Conservation (phyloP, 2,797 vertebrate genomes). For the Macropus fuliginosus region DNA sequence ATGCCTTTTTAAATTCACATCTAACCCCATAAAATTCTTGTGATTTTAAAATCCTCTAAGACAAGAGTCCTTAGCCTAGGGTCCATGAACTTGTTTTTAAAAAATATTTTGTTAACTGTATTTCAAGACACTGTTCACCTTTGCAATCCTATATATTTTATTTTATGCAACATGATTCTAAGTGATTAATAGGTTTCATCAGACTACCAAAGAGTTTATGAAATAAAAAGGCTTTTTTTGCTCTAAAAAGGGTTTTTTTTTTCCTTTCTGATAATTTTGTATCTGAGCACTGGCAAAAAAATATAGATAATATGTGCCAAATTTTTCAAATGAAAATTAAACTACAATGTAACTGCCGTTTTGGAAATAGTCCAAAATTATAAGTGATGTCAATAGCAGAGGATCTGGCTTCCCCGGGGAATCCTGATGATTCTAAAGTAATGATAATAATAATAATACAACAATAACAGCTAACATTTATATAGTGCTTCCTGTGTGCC, state of each 20-base stretch:
- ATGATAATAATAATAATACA: no score
- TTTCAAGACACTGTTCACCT: neutral
- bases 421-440: no score
- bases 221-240: neutral
- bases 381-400: neutral
- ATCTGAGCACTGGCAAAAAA: neutral
- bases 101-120: neutral
- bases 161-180: neutral
- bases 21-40: neutral
- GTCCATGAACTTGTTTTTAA: neutral
- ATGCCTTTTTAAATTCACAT: neutral
- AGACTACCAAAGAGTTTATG: neutral
- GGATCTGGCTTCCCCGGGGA: neutral
- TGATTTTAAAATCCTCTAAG: neutral
- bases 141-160: neutral
- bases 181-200: neutral
- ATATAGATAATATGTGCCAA: neutral
- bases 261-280: neutral
- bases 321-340: neutral
- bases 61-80: neutral
- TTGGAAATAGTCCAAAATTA: neutral
- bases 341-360: neutral
- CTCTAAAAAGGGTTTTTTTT: neutral
- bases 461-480: neutral
- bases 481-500: neutral